These are phyloP conservation scores for Penaeus monodon DNA, from an alignment of 2,888 invertebrate species.

Conservation along the genomic window DNA sequence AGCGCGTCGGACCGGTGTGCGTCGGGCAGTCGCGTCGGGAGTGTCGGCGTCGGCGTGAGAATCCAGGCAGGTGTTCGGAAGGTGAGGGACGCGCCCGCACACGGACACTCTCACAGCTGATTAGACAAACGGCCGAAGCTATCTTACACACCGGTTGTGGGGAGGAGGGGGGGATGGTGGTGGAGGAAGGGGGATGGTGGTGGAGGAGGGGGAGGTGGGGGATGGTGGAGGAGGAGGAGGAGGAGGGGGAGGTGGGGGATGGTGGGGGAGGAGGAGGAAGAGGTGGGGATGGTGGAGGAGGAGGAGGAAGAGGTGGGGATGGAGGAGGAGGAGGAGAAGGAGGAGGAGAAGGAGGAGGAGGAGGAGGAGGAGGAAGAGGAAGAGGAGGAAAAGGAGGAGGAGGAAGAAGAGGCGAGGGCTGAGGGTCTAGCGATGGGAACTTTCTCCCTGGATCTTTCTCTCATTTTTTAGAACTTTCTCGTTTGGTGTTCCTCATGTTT, in stretches of 20 bases:
- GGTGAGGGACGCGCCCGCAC: no score
- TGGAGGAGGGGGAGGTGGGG: neutral
- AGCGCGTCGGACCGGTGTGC: no score
- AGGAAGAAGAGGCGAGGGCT: neutral
- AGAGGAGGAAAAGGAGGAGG: no score
- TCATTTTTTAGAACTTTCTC: neutral
- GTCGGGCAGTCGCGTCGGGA: no score
- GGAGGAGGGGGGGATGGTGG: neutral
- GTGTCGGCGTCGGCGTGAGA: no score
- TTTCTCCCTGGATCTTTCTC: slow-evolving; percentile 22
- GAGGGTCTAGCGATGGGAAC: neutral
- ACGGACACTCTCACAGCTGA: no score
- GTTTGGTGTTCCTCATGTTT: no score
- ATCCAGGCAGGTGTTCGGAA: no score
- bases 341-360: neutral
- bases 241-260: neutral
- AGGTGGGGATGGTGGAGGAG: neutral
- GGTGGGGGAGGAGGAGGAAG: neutral
- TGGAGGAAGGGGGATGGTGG: neutral
- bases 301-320: neutral
- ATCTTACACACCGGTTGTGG: no score
- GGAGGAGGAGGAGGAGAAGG: neutral
- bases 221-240: slow-evolving; percentile 2
- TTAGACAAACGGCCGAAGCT: no score
- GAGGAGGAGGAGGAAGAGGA: neutral